Evolutionary conservation across 1,140 invertebrate species (phyloP), one percentile per base, ranked within the genome.

Genomic region (Acromyrmex heyeri): DNA sequence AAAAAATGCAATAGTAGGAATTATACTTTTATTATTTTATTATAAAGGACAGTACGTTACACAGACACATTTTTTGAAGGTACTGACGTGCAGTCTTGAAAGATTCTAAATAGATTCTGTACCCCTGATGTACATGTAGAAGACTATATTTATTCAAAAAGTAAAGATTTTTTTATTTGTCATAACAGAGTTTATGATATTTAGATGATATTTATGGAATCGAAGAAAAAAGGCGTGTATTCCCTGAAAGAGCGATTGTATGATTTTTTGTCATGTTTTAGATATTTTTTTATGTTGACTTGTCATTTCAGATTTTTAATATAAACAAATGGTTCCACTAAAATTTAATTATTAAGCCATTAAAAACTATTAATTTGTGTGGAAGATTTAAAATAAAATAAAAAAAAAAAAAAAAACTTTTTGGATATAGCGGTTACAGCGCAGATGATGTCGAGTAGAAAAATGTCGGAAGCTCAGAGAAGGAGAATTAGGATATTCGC

Each of bases 101-200:
- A 77, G 16, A 44, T 76, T 81, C 78, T 81, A 81, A 21, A 70
- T 65, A 78, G 44, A 78, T 18, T 78, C 21, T 27, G 64, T 81
- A 70, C 16, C 21, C 6, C 21, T 50, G 48, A 50, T 70, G 48
- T 69, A 70, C 50, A 70, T 57, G 27, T 27, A 81, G 48, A 79
- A 81, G 77, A 81, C 50, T 81, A 70, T 81, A 55, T 81, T 27
- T 34, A 81, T 69, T 70, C 4, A 81, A 27, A 81, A 81, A 81
- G 30, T 81, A 81, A 81, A 3, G 69, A 44, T 44, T 21, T 81
- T 27, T 24, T 30, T 81, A 57, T 69, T 69, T 55, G 48, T 79
- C 14, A 21, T 8, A 79, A 50, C 44, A 61, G 7, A 61, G 7
- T 78, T 79, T 62, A 30, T 14, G 24, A 57, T 48, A 78, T 27